Base-by-base conservation (phyloP, 2,797 vertebrate species). In the Hippocampus kuda region DNA sequence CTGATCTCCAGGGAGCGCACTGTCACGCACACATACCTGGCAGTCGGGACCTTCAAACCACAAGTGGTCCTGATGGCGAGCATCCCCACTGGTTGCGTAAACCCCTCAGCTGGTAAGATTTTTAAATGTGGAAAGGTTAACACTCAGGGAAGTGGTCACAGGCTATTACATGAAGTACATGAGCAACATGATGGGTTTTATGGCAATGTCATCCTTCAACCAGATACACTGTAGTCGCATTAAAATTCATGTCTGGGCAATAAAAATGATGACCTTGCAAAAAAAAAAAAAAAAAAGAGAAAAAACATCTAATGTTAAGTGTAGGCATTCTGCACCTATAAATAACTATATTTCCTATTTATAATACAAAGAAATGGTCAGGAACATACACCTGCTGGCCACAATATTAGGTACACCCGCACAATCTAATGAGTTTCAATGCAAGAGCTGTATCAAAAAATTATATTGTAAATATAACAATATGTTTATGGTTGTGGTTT, bases 1-100 rank as follows among this genome's bases (percentile, higher is more conserved):
- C 89, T 98, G 56, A 95, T 99, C 86, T 94, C 94, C 71, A 92
- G 91, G 72, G 92, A 92, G 13, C 68, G 75, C 67, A 81, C 81
- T 0, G 92, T 95, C 77, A 94, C 94, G 30, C 96, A 99, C 86
- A 94, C 94, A 1, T 98, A 98, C 77, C 82, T 93, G 1, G 7
- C 84, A 1, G 57, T 86, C 0, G 95, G 96, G 2, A 79, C 86
- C 22, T 94, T 93, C 78, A 86, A 81, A 20, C 92, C 93, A 56
- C 92, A 91, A 73, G 91, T 97, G 77, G 85, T 95, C 65, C 80
- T 98, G 49, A 94, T 95, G 89, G 95, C 96, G 1, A 92, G 92
- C 79, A 94, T 98, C 75, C 91, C 94, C 30, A 85, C 90, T 4
- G 85, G 86, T 77, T 98, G 95, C 41, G 88, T 69, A 60, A 77